These are phyloP conservation scores for Meghimatium bilineatum DNA, from an alignment of 2,888 invertebrate species.

Conservation along the genomic window DNA sequence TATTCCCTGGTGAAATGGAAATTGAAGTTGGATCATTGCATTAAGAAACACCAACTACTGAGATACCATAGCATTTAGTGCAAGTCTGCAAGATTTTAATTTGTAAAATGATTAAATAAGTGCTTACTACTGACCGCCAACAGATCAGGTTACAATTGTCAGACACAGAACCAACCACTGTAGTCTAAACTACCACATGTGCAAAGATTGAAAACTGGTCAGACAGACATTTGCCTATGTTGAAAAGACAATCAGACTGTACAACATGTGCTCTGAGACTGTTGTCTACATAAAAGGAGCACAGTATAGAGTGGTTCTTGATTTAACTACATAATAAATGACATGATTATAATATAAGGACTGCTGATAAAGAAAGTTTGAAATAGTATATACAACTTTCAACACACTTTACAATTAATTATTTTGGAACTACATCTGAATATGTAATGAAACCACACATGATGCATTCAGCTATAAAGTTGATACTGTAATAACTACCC, in stretches of 20 bases:
- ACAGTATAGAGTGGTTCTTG: neutral
- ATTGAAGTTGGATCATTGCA: no score
- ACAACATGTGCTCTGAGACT: neutral
- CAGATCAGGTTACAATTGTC: no score
- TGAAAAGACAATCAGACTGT: no score
- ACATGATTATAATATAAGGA: constrained; percentile 1
- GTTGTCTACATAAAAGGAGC: neutral
- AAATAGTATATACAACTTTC: neutral
- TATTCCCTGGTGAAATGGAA: no score
- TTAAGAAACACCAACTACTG: no score
- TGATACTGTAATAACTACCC: neutral
- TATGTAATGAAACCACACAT: neutral
- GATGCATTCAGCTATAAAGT: neutral
- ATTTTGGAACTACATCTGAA: neutral
- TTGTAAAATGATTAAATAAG: no score
- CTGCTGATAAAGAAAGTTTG: neutral
- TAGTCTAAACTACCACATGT: neutral
- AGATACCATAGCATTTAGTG: no score
- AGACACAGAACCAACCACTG: no score
- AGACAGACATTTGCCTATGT: neutral
- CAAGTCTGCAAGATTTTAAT: no score
- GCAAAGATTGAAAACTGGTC: neutral
- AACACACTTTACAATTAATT: neutral
- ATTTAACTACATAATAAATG: neutral
- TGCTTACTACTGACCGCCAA: no score